Percentiles rank a stretch among this genome's conserved stretches.
Evolutionary conservation across 92 coral and sea anemone species (phyloP).

Genomic region (Micromussa lordhowensis): DNA sequence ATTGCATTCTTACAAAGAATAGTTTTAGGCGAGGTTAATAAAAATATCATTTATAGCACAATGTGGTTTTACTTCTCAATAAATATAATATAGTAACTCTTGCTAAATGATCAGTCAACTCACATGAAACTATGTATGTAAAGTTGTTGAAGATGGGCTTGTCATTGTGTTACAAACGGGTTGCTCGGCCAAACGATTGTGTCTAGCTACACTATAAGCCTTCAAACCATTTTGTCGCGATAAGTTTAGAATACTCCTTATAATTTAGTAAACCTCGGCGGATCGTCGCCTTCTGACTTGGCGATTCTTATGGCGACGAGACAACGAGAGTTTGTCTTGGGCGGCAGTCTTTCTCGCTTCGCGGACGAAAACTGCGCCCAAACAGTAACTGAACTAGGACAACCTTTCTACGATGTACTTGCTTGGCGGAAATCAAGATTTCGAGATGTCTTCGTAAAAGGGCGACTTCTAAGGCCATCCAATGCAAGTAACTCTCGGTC

Average conservation of each 20-base stretch:
- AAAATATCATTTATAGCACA: constrained; percentile 36
- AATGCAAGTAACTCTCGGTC: constrained; percentile 40
- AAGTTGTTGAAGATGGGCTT: no score
- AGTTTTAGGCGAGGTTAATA: constrained; percentile 54
- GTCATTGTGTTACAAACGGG: no score
- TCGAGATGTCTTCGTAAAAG: constrained; percentile 14
- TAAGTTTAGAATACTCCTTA: background rate
- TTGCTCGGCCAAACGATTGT: no score
- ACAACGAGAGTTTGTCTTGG: background rate
- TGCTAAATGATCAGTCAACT: background rate
- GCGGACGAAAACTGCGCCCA: background rate
- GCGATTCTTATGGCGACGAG: background rate
- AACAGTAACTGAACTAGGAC: no score
- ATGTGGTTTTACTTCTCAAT: background rate
- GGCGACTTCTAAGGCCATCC: constrained; percentile 12
- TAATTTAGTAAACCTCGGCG: background rate
- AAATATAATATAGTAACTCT: background rate
- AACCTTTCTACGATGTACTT: constrained; percentile 1
- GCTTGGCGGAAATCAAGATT: constrained; percentile 34
- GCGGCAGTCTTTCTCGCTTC: background rate
- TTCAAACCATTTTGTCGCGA: background rate
- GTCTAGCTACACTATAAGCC: background rate
- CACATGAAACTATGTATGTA: no score
- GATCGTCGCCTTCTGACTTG: background rate
- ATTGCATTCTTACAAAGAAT: constrained; percentile 35